These are phyloP conservation scores for Callipepla squamata DNA, from an alignment of 2,113 vertebrate genomes.

Conservation along the genomic window DNA sequence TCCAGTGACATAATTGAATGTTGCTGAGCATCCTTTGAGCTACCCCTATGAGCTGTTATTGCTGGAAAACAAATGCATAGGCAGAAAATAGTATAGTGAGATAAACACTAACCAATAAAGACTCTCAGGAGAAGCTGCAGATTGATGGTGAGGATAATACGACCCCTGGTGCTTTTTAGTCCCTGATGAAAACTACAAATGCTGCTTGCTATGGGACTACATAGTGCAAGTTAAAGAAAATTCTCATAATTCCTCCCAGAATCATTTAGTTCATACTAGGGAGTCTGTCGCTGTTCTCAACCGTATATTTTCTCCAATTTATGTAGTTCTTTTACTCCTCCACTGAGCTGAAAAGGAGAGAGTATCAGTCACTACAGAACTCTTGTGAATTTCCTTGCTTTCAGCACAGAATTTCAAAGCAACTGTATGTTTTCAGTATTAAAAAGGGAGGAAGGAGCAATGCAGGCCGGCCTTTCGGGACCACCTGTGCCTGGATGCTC, in stretches of 20 bases:
- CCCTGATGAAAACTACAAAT: neutral
- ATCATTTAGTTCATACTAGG: neutral
- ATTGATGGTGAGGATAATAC: accelerated
- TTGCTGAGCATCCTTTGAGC: neutral
- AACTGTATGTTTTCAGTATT: neutral
- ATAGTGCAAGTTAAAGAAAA: neutral
- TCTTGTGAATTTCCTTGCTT: neutral
- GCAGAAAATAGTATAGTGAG: neutral
- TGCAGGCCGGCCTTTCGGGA: neutral
- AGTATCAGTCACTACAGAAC: neutral
- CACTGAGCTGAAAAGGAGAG: neutral
- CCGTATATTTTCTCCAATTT: neutral
- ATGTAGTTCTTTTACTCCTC: neutral
- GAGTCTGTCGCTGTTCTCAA: neutral
- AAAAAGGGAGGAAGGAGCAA: neutral
- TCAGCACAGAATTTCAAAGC: neutral
- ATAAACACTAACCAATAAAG: neutral
- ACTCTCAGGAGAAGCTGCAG: neutral
- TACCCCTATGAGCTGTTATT: neutral
- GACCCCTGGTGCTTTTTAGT: neutral
- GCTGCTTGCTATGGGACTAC: neutral
- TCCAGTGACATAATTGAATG: neutral
- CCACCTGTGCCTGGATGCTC: neutral
- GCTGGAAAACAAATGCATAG: neutral
- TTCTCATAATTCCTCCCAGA: neutral